phyloP scores from a whole-genome alignment of 2,888 invertebrate genomes.

The Xestia sexstrigata region DNA sequence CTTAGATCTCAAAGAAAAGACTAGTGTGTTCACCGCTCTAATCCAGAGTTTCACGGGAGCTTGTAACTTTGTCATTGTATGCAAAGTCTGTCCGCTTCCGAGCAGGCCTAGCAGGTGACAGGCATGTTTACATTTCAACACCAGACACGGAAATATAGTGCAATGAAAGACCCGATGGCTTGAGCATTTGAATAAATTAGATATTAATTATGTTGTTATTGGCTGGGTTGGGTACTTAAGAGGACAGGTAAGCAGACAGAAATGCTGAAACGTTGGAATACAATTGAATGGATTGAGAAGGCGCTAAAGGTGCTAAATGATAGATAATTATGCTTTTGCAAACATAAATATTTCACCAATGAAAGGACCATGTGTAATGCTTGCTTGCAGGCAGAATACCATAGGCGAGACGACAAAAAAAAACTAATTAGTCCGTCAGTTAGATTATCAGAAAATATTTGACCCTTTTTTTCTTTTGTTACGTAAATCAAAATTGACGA shows the following conservation, averaged over 20 bases:
- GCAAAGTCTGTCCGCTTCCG: constrained; percentile 80
- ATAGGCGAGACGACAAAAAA: too few species aligned
- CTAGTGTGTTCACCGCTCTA: constrained; percentile 53
- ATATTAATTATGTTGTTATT: constrained; percentile 55
- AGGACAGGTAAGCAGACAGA: constrained; percentile 12
- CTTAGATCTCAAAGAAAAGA: constrained; percentile 38
- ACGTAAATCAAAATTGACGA: too few species aligned
- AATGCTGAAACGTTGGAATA: constrained; percentile 22
- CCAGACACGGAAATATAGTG: constrained; percentile 67
- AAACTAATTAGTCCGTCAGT: too few species aligned
- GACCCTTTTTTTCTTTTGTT: too few species aligned
- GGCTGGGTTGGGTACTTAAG: constrained; percentile 27
- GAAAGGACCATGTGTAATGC: neutral
- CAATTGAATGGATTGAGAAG: neutral
- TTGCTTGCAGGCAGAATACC: too few species aligned
- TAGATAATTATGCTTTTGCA: neutral
- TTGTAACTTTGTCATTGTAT: constrained; percentile 86
- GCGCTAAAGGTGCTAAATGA: neutral
- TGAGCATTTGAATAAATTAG: constrained; percentile 60
- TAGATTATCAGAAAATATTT: too few species aligned
- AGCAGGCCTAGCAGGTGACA: constrained; percentile 80
- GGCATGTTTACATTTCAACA: constrained; percentile 71
- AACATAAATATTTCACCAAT: neutral
- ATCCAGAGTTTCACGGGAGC: constrained; percentile 72
- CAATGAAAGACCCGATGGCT: constrained; percentile 62